These are phyloP conservation scores for Campylomormyrus tamandua DNA, from an alignment of 2,113 vertebrate species.

Conservation along the genomic window DNA sequence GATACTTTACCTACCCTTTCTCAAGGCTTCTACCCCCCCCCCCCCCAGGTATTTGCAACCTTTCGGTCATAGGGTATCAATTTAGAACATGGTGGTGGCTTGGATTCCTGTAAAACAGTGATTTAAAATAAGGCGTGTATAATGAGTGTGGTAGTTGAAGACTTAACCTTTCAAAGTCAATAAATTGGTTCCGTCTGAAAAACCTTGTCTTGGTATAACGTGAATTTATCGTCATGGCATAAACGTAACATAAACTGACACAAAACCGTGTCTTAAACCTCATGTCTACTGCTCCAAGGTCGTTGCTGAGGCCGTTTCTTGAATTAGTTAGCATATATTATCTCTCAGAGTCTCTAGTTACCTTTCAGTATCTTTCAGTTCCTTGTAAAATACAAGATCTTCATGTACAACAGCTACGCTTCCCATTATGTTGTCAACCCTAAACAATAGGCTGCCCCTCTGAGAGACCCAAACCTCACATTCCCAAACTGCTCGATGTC, in stretches of 20 bases:
- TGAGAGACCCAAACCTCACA: neutral
- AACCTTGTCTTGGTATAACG: neutral
- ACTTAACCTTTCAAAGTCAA: neutral
- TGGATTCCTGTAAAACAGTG: neutral
- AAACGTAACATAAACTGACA: neutral
- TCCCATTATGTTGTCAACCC: neutral
- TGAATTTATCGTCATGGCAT: neutral
- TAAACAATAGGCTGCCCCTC: neutral
- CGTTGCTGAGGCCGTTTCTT: neutral
- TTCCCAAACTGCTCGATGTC: constrained; percentile 18
- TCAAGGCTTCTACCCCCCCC: neutral
- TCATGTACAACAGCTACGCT: neutral
- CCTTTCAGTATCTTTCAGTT: neutral
- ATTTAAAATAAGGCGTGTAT: neutral
- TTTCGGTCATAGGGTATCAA: neutral
- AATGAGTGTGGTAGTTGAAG: neutral
- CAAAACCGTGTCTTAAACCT: neutral
- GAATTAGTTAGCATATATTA: neutral
- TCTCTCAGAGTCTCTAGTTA: neutral
- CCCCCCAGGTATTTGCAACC: neutral
- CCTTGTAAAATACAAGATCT: neutral
- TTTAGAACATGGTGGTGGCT: neutral
- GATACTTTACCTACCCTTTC: neutral
- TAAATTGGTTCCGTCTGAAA: neutral
- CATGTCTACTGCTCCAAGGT: neutral